A percentile compares a stretch with the other conserved stretches of the same genome.
phyloP scores from a whole-genome alignment of 2,888 invertebrate species.

The Hydrotaea diabolus region DNA sequence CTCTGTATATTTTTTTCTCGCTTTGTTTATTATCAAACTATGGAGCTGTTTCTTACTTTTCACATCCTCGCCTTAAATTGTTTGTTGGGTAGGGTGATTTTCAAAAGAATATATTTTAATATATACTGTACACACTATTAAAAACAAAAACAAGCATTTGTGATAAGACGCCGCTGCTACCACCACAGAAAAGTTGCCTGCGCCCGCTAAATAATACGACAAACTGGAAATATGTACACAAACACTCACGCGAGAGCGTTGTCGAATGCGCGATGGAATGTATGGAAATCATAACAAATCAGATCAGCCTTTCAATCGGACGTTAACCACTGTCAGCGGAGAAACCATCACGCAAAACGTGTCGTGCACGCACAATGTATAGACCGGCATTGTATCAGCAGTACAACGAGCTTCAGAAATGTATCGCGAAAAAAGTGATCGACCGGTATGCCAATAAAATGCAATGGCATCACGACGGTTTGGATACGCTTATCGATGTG shows the following conservation, averaged over 20 bases:
- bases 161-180: too few relatives aligned
- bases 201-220: neutral
- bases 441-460: conserved; percentile 85
- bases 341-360: neutral
- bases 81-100: too few relatives aligned
- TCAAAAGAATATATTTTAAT: too few relatives aligned
- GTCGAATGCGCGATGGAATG: neutral
- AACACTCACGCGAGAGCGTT: neutral
- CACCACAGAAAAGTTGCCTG: neutral
- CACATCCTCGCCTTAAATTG: too few relatives aligned
- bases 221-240: neutral
- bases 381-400: conserved; percentile 85
- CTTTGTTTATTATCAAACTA: too few relatives aligned
- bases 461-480: conserved; percentile 82
- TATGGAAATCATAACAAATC: conserved; percentile 11
- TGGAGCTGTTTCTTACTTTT: too few relatives aligned
- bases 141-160: too few relatives aligned
- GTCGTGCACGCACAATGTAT: conserved; percentile 80
- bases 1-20: too few relatives aligned
- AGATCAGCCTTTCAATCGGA: neutral
- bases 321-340: neutral
- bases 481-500: conserved; percentile 85
- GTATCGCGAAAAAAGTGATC: conserved; percentile 84
- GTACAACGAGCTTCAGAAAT: conserved; percentile 85
- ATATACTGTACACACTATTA: too few relatives aligned